Evolutionary conservation across 2,797 vertebrate species (phyloP), one percentile per base, ranked within the genome.

Genomic region (Epinephelus awoara): DNA sequence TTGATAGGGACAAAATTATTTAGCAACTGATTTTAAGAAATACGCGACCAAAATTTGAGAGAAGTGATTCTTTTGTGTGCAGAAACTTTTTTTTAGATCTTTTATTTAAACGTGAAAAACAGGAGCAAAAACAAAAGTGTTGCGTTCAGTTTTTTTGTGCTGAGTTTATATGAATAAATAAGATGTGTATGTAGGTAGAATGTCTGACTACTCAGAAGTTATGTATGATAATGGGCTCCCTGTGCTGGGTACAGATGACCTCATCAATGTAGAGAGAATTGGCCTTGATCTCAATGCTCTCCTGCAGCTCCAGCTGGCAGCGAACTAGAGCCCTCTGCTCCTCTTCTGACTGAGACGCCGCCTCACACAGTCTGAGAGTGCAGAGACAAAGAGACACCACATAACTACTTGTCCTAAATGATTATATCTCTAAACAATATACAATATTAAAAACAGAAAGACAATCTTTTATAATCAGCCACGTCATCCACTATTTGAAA

Each of bases 211-310:
- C 18, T 97, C 89, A 98, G 89, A 96, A 96, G 59, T 18, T 86
- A 42, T 91, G 93, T 69, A 97, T 95, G 6, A 82, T 51, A 4
- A 98, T 76, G 62, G 96, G 90, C 84, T 96, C 95, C 77, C 96
- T 93, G 92, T 96, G 93, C 87, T 95, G 96, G 86, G 88, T 75
- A 66, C 98, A 99, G 68, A 97, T 85, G 69, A 98, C 97, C 80
- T 98, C 96, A 0, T 99, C 98, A 1, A 98, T 96, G 79, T 98
- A 99, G 42, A 99, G 83, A 1, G 96, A 94, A 76, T 93, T 94
- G 72, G 95, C 89, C 80, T 98, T 98, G 57, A 95, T 85, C 49
- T 95, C 89, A 62, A 99, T 96, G 88, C 96, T 96, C 65, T 98
- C 95, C 93, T 98, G 96, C 88, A 99, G 93, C 40, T 94, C 91